Base-by-base conservation (phyloP, 2,888 invertebrate genomes). In the Piscicola geometra region DNA sequence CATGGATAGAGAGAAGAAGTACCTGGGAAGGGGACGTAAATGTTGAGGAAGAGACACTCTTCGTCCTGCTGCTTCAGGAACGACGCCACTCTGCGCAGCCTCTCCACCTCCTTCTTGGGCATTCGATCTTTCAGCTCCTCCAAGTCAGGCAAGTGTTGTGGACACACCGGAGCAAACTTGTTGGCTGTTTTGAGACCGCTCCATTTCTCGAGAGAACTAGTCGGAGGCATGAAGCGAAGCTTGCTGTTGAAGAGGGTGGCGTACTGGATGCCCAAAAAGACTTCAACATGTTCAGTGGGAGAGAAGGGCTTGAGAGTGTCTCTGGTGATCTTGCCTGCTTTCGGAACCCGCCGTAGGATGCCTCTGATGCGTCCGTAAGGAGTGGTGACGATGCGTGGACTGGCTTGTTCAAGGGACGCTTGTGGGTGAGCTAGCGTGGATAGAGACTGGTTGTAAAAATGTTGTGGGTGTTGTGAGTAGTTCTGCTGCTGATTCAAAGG, bases 41-140 rank as follows among this genome's bases (percentile, higher is more conserved):
- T 91, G 86, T 98, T 98, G 87, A 98, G 89, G 85, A 94, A 94
- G 78, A 98, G 89, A 84, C 98, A 98, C 87, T 98, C 97, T 88
- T 98, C 98, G 82, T 93, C 93, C 88, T 97, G 95, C 85, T 94
- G 93, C 85, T 90, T 90, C 81, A 97, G 88, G 84, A 82, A 83
- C 0, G 86, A 84, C 5, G 84, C 79, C 81, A 97, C 87, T 83
- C 94, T 89, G 84, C 91, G 91, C 81, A 97, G 88, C 84, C 94
- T 93, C 83, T 94, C 93, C 81, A 93, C 88, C 73, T 95, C 89
- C 69, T 94, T 95, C 83, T 91, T 91, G 15, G 97, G 95, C 92
- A 95, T 94, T 82, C 71, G 82, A 76, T 79, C 82, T 79, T 81
- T 82, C 28, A 82, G 80, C 60, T 93, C 92, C 85, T 93, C 93